Conservation (phyloP, 2,888 invertebrate species). For the Melieria omissa region DNA sequence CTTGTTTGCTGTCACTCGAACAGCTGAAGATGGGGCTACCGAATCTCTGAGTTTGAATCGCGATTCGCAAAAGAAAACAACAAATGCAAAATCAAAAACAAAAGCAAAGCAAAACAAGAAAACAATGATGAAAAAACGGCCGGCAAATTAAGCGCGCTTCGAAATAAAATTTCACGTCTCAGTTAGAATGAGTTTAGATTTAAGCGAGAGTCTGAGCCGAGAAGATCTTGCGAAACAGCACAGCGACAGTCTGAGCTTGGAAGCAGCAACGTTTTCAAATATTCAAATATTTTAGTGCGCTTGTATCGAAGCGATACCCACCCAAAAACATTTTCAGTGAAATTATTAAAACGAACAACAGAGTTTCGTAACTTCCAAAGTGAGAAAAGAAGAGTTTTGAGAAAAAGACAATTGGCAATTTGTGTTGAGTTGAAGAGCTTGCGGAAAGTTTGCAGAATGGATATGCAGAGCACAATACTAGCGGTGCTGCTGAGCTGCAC, state of each 20-base stretch:
- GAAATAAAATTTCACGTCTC: slow-evolving; percentile 61
- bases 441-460: slow-evolving; percentile 12
- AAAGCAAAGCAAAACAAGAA: slow-evolving; percentile 29
- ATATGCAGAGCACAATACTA: slow-evolving; percentile 12
- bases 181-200: slow-evolving; percentile 62
- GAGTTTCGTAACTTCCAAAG: slow-evolving; percentile 20
- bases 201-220: slow-evolving; percentile 58
- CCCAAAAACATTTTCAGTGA: slow-evolving; percentile 15
- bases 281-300: too few relatives aligned
- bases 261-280: too few relatives aligned
- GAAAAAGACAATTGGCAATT: slow-evolving; percentile 2
- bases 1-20: slow-evolving; percentile 55
- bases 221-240: slow-evolving; percentile 48
- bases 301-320: slow-evolving; percentile 6
- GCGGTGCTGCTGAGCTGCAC: slow-evolving; percentile 29
- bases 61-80: slow-evolving; percentile 27
- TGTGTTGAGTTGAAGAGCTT: not conserved
- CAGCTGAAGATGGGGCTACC: slow-evolving; percentile 19
- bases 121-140: slow-evolving; percentile 7
- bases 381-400: slow-evolving; percentile 19
- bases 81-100: slow-evolving; percentile 14
- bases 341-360: slow-evolving; percentile 20
- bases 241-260: slow-evolving; percentile 14
- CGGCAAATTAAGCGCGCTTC: slow-evolving; percentile 39
- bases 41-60: slow-evolving; percentile 20